A percentile compares a stretch with the other conserved stretches of the same genome.
Conservation (phyloP, 2,888 invertebrate genomes). For the Crepidodera aurea region DNA sequence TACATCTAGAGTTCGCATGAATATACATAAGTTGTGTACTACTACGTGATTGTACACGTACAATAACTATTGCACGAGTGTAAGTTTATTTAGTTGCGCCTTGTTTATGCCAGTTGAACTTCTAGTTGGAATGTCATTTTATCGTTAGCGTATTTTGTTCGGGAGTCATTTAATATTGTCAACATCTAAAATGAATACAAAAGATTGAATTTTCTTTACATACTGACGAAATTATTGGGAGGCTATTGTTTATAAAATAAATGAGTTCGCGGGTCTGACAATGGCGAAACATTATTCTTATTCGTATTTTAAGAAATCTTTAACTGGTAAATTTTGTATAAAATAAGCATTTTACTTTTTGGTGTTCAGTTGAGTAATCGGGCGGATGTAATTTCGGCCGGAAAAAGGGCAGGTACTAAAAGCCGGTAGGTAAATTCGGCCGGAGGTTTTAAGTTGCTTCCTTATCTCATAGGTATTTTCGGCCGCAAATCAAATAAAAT, state of each 20-base stretch:
- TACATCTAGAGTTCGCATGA: slow-evolving; percentile 16
- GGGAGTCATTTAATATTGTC: slow-evolving; percentile 11
- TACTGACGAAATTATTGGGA: background rate
- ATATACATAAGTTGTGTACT: slow-evolving; percentile 25
- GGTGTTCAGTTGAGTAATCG: no score
- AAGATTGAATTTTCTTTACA: background rate
- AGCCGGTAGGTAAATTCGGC: no score
- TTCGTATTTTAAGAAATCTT: no score
- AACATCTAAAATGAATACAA: background rate
- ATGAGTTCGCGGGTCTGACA: background rate
- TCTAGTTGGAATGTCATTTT: slow-evolving; percentile 22
- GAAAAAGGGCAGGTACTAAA: no score
- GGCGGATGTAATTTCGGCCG: no score
- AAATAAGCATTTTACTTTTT: no score
- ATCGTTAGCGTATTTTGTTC: slow-evolving; percentile 20
- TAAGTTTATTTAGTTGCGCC: slow-evolving; percentile 7
- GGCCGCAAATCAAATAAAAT: no score
- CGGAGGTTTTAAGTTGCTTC: no score
- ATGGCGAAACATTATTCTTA: no score
- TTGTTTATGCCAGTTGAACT: slow-evolving; percentile 22
- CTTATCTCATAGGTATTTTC: no score
- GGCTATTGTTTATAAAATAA: background rate
- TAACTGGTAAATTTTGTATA: no score
- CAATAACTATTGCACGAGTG: slow-evolving; percentile 24
- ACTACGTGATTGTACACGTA: slow-evolving; percentile 25